A percentile compares a stretch with the other conserved stretches of the same genome.
Evolutionary conservation across 2,113 vertebrate species (phyloP).

Genomic region (Lasiurus cinereus): DNA sequence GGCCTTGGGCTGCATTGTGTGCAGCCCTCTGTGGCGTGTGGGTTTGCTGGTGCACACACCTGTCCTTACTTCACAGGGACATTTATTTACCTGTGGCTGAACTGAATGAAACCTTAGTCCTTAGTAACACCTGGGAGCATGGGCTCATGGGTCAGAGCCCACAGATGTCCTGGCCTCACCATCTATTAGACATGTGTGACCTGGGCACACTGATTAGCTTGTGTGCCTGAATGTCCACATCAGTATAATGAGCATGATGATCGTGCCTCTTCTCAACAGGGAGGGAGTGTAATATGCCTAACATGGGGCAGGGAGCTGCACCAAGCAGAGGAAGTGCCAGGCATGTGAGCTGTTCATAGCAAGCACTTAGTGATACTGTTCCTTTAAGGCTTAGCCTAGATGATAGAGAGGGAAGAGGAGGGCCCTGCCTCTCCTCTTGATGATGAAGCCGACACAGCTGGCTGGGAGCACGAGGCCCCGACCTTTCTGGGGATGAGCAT

Average conservation of each 20-base stretch:
- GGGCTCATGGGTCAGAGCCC: background rate
- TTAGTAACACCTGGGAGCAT: background rate
- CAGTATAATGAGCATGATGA: background rate
- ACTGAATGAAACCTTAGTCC: background rate
- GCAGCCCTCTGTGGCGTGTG: too few species aligned
- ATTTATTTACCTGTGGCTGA: background rate
- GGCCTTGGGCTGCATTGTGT: background rate
- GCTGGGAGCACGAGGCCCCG: too few species aligned
- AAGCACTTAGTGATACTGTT: background rate
- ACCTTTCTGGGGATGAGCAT: too few species aligned
- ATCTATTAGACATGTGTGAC: accelerated
- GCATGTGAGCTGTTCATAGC: background rate
- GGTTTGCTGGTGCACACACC: background rate
- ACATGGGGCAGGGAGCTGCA: accelerated
- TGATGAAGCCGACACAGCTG: background rate
- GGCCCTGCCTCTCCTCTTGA: background rate
- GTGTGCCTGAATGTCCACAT: background rate
- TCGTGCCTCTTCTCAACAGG: background rate
- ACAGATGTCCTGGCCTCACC: accelerated
- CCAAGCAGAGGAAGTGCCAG: background rate
- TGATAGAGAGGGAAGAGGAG: background rate
- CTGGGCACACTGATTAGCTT: background rate
- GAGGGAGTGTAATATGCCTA: background rate
- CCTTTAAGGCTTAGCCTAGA: background rate
- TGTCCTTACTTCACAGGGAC: background rate